Percentiles rank a stretch among this genome's conserved stretches.
Evolutionary conservation across 1,140 invertebrate genomes (phyloP).

Genomic region (Macrobrachium rosenbergii): DNA sequence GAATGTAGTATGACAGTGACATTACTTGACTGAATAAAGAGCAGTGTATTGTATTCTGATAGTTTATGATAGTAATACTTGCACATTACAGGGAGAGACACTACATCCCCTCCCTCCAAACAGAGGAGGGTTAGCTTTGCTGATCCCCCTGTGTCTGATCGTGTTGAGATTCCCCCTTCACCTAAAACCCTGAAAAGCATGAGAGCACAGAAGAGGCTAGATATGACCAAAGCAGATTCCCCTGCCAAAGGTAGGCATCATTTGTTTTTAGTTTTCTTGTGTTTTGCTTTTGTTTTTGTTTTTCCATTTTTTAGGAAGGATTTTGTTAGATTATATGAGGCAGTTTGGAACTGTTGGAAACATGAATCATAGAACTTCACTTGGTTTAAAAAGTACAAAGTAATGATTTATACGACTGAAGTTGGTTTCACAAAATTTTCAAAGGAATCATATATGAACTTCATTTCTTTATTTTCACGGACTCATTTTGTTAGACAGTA

Average conservation of each 20-base stretch:
- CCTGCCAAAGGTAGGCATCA: conserved; percentile 30
- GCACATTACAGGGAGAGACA: conserved; percentile 23
- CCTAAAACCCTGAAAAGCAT: conserved; percentile 40
- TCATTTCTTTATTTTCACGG: too few species aligned
- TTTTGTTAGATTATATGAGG: not conserved
- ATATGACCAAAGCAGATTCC: conserved; percentile 51
- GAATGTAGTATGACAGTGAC: too few species aligned
- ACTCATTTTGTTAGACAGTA: too few species aligned
- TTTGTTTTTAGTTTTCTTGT: not conserved
- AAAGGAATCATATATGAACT: too few species aligned
- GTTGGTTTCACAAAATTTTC: too few species aligned
- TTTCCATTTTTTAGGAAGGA: not conserved
- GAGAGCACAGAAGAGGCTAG: conserved; percentile 51
- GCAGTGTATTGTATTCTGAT: too few species aligned
- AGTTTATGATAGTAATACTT: not conserved
- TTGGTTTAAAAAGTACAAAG: too few species aligned
- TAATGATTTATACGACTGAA: too few species aligned
- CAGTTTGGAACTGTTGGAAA: too few species aligned
- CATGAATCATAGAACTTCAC: too few species aligned
- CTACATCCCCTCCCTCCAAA: conserved; percentile 37
- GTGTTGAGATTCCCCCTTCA: conserved; percentile 54
- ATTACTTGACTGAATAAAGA: too few species aligned
- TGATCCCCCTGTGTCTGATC: conserved; percentile 52
- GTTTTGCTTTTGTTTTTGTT: not conserved
- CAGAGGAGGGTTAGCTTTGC: conserved; percentile 50